phyloP scores from a whole-genome alignment of 1,140 invertebrate genomes.

The Caerostris extrusa region DNA sequence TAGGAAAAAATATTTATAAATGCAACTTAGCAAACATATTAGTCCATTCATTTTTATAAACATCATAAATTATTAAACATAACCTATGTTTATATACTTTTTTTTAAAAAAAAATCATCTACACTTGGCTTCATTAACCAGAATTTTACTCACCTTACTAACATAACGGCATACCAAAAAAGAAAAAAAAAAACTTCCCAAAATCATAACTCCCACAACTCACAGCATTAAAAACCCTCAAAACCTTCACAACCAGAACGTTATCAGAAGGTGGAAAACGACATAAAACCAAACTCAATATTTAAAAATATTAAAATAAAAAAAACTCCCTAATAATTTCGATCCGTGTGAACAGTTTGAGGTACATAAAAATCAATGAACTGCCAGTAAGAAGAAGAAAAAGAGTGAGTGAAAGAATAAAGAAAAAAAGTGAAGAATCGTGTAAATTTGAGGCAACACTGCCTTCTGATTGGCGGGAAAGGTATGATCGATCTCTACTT shows the following conservation, averaged over 20 bases:
- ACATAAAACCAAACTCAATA: not conserved
- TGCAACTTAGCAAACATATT: too few relatives aligned
- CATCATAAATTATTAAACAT: too few relatives aligned
- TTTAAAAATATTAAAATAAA: not conserved
- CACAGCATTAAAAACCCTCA: not conserved
- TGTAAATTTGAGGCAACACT: conserved; percentile 52
- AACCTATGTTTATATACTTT: too few relatives aligned
- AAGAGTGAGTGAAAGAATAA: not conserved
- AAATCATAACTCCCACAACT: not conserved
- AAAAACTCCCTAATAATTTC: not conserved
- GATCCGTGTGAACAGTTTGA: conserved; percentile 41
- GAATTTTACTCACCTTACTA: not conserved
- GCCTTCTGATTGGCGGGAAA: conserved; percentile 14
- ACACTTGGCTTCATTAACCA: not conserved
- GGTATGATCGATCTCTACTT: conserved; percentile 53
- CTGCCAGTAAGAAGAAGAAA: not conserved
- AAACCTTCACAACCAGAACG: not conserved
- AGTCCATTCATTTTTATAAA: too few relatives aligned
- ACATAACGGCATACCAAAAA: not conserved
- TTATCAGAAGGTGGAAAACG: not conserved
- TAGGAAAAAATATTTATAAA: too few relatives aligned
- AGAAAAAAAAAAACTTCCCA: not conserved
- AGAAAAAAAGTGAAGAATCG: conserved; percentile 13
- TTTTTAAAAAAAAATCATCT: too few relatives aligned
- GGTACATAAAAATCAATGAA: conserved; percentile 54